phyloP scores from a whole-genome alignment of 1,140 invertebrate species.

The Zophobas morio region DNA sequence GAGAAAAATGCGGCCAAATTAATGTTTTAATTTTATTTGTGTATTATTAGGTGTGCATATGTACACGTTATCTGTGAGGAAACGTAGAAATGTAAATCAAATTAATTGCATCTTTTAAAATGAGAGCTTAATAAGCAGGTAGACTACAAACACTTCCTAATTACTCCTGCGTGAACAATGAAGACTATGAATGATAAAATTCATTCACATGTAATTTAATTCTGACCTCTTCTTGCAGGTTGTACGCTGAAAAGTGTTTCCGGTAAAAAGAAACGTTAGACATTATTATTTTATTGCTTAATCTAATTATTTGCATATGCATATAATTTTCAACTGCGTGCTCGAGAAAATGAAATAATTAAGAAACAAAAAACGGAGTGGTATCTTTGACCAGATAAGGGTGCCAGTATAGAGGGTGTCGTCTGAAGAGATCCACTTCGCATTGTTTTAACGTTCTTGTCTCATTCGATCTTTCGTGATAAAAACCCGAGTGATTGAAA shows the following conservation, averaged over 20 bases:
- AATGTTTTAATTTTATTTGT: constrained; percentile 43
- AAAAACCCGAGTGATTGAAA: constrained; percentile 48
- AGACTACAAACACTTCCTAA: constrained; percentile 50
- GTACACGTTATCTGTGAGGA: constrained; percentile 37
- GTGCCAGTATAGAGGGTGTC: constrained; percentile 43
- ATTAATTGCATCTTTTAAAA: constrained; percentile 50
- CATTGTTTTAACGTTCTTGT: constrained; percentile 49
- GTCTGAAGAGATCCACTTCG: constrained; percentile 35
- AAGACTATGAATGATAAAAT: constrained; percentile 50
- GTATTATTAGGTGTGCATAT: constrained; percentile 36
- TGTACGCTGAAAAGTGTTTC: constrained; percentile 46
- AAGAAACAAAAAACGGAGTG: constrained; percentile 22
- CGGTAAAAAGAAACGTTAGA: constrained; percentile 45
- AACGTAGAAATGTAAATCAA: constrained; percentile 50
- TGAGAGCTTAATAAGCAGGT: constrained; percentile 48
- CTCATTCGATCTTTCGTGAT: constrained; percentile 44
- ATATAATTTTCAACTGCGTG: constrained; percentile 9
- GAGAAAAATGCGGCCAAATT: constrained; percentile 34
- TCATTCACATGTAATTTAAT: constrained; percentile 50
- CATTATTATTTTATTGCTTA: constrained; percentile 38
- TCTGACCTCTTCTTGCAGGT: constrained; percentile 41
- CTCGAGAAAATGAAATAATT: constrained; percentile 8
- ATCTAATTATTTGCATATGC: constrained; percentile 37
- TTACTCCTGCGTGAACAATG: constrained; percentile 50
- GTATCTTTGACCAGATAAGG: constrained; percentile 46